phyloP scores from a whole-genome alignment of 2,888 invertebrate genomes.

The Endotricha flammealis region DNA sequence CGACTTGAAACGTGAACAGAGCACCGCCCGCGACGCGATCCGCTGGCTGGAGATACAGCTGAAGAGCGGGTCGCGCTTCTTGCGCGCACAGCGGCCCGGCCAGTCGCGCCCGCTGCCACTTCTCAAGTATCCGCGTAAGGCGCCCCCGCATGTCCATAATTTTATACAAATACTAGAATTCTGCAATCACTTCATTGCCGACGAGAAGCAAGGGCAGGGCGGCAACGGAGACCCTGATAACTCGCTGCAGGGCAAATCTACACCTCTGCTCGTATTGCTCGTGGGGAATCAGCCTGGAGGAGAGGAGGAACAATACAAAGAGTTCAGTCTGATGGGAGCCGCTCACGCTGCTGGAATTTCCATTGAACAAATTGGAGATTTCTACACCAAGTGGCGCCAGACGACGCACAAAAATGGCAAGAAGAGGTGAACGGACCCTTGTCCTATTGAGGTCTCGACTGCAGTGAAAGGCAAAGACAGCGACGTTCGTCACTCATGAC shows the following conservation, averaged over 20 bases:
- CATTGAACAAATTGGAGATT: conserved; percentile 88
- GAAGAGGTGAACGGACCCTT: conserved; percentile 59
- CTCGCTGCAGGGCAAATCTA: conserved; percentile 50
- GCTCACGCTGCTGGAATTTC: conserved; percentile 89
- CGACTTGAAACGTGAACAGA: conserved; percentile 90
- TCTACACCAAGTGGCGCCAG: conserved; percentile 92
- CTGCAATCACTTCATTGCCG: conserved; percentile 84
- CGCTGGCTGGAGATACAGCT: conserved; percentile 95
- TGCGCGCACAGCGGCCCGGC: conserved; percentile 91
- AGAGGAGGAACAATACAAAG: conserved; percentile 75
- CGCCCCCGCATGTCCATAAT: conserved; percentile 76
- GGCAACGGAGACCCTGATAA: conserved; percentile 58
- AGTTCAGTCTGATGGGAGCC: conserved; percentile 87
- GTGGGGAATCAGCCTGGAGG: conserved; percentile 78
- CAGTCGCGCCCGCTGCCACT: conserved; percentile 85
- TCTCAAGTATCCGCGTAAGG: conserved; percentile 65
- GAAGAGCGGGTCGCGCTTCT: conserved; percentile 90
- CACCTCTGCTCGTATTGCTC: conserved; percentile 85
- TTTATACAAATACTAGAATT: conserved; percentile 91
- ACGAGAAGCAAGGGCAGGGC: conserved; percentile 51
- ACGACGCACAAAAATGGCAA: conserved; percentile 71
- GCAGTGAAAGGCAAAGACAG: conserved; percentile 37
- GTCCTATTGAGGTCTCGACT: conserved; percentile 42
- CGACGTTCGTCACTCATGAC: conserved; percentile 32
- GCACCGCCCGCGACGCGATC: conserved; percentile 92